These are phyloP conservation scores for Drosophila azteca DNA, from an alignment of 1,140 invertebrate species.

Conservation along the genomic window DNA sequence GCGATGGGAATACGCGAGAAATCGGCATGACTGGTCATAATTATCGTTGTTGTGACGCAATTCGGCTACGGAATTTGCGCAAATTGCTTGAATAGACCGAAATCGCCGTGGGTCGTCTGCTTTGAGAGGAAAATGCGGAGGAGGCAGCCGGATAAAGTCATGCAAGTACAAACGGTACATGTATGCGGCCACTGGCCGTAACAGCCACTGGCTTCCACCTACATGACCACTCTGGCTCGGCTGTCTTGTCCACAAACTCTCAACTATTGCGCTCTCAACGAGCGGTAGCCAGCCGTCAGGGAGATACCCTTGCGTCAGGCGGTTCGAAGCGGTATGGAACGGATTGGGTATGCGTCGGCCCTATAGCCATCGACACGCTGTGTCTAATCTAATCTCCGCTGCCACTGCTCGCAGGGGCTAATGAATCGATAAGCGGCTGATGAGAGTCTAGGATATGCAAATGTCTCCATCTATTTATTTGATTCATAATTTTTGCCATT, in stretches of 20 bases:
- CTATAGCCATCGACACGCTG: not conserved
- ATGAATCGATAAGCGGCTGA: constrained; percentile 46
- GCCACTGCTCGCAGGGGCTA: not conserved
- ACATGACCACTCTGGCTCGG: constrained; percentile 8
- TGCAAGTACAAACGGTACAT: constrained; percentile 7
- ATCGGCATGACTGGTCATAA: constrained; percentile 54
- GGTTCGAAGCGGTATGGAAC: constrained; percentile 59
- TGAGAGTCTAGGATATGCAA: constrained; percentile 34
- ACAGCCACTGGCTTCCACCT: constrained; percentile 9
- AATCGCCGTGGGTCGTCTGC: constrained; percentile 19
- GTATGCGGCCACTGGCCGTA: not conserved
- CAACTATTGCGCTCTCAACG: not conserved
- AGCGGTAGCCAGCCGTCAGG: constrained; percentile 14
- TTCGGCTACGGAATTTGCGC: constrained; percentile 70
- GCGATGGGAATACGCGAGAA: constrained; percentile 22
- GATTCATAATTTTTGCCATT: too few relatives aligned
- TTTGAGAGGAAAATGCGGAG: not conserved
- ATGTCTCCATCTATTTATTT: not conserved
- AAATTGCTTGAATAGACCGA: constrained; percentile 65
- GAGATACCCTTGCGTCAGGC: constrained; percentile 54
- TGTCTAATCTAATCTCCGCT: constrained; percentile 60
- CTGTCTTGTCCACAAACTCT: not conserved
- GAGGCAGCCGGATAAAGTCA: constrained; percentile 52
- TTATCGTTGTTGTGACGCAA: constrained; percentile 74
- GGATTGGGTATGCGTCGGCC: constrained; percentile 29